Conservation (phyloP, 2,888 invertebrate genomes). For the Dendrolimus pini region DNA sequence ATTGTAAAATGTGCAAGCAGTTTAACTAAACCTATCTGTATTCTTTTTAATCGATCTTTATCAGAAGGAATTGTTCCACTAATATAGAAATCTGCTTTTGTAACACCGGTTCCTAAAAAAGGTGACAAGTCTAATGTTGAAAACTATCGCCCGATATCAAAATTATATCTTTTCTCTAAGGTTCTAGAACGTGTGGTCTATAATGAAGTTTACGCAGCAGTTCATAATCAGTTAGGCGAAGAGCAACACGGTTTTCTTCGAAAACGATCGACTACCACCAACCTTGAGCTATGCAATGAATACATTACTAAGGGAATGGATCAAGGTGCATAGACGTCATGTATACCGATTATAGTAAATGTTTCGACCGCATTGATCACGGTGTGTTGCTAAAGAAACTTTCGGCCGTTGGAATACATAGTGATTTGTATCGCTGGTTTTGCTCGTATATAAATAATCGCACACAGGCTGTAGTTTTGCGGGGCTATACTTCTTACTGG, state of each 20-base stretch:
- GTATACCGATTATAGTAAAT: conserved; percentile 2
- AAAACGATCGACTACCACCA: too few relatives aligned
- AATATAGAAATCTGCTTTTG: conserved; percentile 1
- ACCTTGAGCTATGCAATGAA: too few relatives aligned
- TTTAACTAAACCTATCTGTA: not conserved
- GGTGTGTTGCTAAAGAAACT: too few relatives aligned
- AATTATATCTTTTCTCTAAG: not conserved
- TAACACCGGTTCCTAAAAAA: not conserved
- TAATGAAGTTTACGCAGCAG: not conserved
- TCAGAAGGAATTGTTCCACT: not conserved
- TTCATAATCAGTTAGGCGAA: too few relatives aligned
- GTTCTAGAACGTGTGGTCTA: not conserved
- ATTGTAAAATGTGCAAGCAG: too few relatives aligned
- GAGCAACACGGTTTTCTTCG: too few relatives aligned
- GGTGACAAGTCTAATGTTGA: not conserved
- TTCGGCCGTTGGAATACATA: too few relatives aligned
- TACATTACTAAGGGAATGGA: not conserved
- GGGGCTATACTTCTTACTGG: too few relatives aligned
- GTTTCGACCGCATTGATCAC: too few relatives aligned
- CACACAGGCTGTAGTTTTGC: too few relatives aligned
- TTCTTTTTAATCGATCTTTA: not conserved
- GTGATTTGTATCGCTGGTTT: too few relatives aligned
- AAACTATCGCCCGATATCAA: not conserved
- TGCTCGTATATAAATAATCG: too few relatives aligned
- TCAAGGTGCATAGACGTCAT: not conserved